Base-by-base conservation (phyloP, 2,797 vertebrate species). In the Nyctibius grandis region DNA sequence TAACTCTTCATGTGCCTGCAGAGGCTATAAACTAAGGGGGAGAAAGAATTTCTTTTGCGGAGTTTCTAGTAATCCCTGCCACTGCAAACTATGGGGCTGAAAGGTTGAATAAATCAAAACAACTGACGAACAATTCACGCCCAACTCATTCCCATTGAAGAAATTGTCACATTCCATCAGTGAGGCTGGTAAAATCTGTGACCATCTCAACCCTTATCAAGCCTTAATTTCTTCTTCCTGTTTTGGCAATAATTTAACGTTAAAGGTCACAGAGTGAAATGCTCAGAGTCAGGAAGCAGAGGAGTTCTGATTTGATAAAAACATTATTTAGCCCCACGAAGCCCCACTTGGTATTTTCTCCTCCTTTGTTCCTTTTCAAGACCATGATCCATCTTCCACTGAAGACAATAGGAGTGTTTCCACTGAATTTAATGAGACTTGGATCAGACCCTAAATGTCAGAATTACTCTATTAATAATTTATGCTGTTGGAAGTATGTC, bases 401-500 rank as follows among this genome's bases (percentile, higher is more conserved):
- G 92, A 97, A 97, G 95, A 97, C 95, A 97, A 97, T 97, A 91
- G 87, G 34, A 96, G 94, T 79, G 86, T 96, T 97, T 96, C 96
- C 82, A 95, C 77, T 92, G 88, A 96, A 93, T 96, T 97, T 96
- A 96, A 97, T 96, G 95, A 95, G 94, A 89, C 94, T 96, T 97
- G 94, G 96, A 97, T 95, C 92, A 91, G 77, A 56, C 85, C 88
- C 87, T 92, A 96, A 96, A 95, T 96, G 95, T 97, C 97, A 97
- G 89, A 91, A 95, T 96, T 95, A 95, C 86, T 95, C 86, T 94
- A 96, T 97, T 97, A 97, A 97, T 97, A n/a, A 97, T 97, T 97
- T 96, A 96, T 94, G 85, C 94, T 56, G 84, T 79, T 97, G 96
- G 92, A 97, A 93, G 59, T 83, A 93, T 97, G 97, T 95, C 95